Percentiles rank a stretch among this genome's conserved stretches.
Conservation (phyloP, 2,113 vertebrate genomes). For the Ranitomeya variabilis region DNA sequence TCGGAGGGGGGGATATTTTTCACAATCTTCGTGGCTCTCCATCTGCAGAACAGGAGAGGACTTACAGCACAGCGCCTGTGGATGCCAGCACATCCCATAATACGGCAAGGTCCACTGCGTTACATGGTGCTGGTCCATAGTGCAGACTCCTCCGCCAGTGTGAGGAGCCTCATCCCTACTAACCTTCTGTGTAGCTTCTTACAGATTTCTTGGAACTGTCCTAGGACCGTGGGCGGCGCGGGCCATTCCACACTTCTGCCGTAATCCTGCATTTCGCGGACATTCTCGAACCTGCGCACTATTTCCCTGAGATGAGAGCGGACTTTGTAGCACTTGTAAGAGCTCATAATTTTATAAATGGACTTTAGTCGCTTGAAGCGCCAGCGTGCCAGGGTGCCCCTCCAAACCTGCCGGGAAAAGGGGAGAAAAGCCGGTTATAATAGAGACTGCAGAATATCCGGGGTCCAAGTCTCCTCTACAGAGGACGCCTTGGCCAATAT, state of each 20-base stretch:
- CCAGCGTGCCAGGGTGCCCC: constrained; percentile 82
- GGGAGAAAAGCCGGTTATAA: neutral
- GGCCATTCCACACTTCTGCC: constrained; percentile 85
- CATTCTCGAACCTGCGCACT: constrained; percentile 75
- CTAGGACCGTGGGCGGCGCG: constrained; percentile 72
- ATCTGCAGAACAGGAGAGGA: constrained; percentile 70
- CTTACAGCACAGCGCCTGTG: no score
- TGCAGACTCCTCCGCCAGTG: no score
- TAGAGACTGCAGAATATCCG: neutral
- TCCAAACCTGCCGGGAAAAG: constrained; percentile 80
- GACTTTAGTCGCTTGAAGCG: constrained; percentile 78
- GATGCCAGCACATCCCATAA: no score
- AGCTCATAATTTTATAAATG: constrained; percentile 83
- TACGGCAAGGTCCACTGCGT: no score
- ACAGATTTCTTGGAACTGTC: constrained; percentile 81
- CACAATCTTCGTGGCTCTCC: constrained; percentile 87
- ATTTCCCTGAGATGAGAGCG: constrained; percentile 83
- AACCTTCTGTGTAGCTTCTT: constrained; percentile 81
- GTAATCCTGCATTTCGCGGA: constrained; percentile 77
- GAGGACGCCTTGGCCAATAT: no score
- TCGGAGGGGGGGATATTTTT: constrained; percentile 92
- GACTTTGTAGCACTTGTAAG: constrained; percentile 86
- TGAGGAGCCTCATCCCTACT: no score
- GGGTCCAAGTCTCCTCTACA: no score
- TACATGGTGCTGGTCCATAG: no score